phyloP scores from a whole-genome alignment of 2,797 vertebrate genomes.

The Tenualosa ilisha region DNA sequence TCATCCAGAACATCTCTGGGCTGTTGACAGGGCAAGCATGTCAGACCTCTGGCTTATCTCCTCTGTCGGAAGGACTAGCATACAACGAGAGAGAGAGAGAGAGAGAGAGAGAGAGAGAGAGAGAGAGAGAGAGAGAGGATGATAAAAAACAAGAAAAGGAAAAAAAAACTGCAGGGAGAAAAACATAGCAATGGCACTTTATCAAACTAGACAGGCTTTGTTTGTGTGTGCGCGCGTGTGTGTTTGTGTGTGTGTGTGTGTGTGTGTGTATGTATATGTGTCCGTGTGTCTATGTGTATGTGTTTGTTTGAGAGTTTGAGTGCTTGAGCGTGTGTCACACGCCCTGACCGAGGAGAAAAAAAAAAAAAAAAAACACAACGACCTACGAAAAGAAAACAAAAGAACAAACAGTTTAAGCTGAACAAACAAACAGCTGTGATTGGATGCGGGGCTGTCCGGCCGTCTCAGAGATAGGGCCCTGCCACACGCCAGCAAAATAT shows the following conservation, averaged over 20 bases:
- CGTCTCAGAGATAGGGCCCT: slow-evolving; percentile 57
- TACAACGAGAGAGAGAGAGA: slow-evolving; percentile 12
- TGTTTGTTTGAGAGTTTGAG: neutral
- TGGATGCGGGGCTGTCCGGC: slow-evolving; percentile 60
- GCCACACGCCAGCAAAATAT: slow-evolving; percentile 68
- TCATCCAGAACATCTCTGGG: slow-evolving; percentile 66
- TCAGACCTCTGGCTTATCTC: slow-evolving; percentile 63
- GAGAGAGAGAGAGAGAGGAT: slow-evolving; percentile 15
- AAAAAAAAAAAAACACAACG: neutral
- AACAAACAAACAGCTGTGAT: slow-evolving; percentile 76
- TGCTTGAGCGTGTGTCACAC: neutral
- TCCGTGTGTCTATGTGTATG: neutral
- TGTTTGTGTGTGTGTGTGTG: neutral
- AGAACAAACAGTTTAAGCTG: slow-evolving; percentile 76
- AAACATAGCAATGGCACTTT: slow-evolving; percentile 54
- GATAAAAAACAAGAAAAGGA: slow-evolving; percentile 18
- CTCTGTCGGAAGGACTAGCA: slow-evolving; percentile 55
- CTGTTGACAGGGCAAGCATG: slow-evolving; percentile 69
- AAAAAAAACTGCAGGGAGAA: slow-evolving; percentile 46
- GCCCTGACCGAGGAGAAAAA: neutral
- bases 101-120: slow-evolving; percentile 18
- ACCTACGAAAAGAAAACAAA: slow-evolving; percentile 62
- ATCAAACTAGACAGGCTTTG: slow-evolving; percentile 54
- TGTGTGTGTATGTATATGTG: neutral
- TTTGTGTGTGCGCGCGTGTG: neutral